A percentile compares a stretch with the other conserved stretches of the same genome.
These are phyloP conservation scores for Gymnoscelis rufifasciata DNA, from an alignment of 2,888 invertebrate genomes.

Conservation along the genomic window DNA sequence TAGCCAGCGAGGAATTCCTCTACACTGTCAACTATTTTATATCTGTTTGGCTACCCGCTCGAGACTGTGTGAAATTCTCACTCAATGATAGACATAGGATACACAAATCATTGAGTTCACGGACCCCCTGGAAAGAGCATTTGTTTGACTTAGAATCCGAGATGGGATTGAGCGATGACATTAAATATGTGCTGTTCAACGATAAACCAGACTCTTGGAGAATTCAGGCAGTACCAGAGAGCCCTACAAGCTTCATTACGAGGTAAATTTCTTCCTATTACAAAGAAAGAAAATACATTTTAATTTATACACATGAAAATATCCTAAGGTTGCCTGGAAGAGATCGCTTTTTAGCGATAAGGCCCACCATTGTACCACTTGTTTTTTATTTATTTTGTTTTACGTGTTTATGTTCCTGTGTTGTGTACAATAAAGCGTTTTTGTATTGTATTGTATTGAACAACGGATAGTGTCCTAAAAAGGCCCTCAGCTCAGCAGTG, in stretches of 20 bases:
- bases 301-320: too few relatives aligned
- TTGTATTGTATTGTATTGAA: too few relatives aligned
- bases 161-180: constrained; percentile 77
- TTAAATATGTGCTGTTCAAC: constrained; percentile 86
- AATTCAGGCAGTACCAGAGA: constrained; percentile 89
- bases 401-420: too few relatives aligned
- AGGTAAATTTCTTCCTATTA: constrained; percentile 64
- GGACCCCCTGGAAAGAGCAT: constrained; percentile 95
- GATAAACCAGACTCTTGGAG: constrained; percentile 85
- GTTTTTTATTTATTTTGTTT: too few relatives aligned
- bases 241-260: constrained; percentile 83
- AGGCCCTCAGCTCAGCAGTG: too few relatives aligned
- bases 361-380: too few relatives aligned
- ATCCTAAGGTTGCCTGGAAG: too few relatives aligned
- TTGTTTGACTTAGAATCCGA: constrained; percentile 89
- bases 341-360: too few relatives aligned
- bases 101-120: constrained; percentile 88
- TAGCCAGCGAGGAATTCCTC: constrained; percentile 89
- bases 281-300: too few relatives aligned
- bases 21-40: constrained; percentile 82
- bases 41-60: constrained; percentile 92
- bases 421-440: too few relatives aligned
- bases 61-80: constrained; percentile 85
- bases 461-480: too few relatives aligned
- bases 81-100: constrained; percentile 75